These are phyloP conservation scores for Drosophila watanabei DNA, from an alignment of 1,140 invertebrate genomes.

Conservation along the genomic window DNA sequence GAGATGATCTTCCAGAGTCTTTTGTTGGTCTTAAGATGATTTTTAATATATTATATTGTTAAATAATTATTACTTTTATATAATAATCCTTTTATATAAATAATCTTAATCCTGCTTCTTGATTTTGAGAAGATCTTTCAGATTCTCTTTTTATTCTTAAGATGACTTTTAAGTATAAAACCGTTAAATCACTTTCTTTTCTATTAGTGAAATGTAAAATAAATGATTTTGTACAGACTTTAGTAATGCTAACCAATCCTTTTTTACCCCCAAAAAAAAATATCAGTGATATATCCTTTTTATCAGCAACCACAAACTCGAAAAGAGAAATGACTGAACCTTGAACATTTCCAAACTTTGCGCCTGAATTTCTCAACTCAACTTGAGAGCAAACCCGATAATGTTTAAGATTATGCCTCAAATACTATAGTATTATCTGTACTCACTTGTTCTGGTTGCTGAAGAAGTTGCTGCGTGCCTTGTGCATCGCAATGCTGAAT, in stretches of 20 bases:
- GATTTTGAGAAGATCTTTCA: too few species aligned
- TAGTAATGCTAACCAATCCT: not conserved
- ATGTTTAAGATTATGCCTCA: not conserved
- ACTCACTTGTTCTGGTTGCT: conserved; percentile 75
- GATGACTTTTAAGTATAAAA: too few species aligned
- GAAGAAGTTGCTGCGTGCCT: conserved; percentile 52
- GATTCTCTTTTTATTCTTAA: too few species aligned
- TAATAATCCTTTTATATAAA: too few species aligned
- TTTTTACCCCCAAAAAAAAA: not conserved
- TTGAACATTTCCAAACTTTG: not conserved
- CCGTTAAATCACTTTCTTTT: too few species aligned
- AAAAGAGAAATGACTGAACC: not conserved
- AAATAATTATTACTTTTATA: too few species aligned
- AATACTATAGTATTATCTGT: not conserved
- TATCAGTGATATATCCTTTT: not conserved
- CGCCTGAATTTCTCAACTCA: not conserved
- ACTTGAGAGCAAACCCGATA: not conserved
- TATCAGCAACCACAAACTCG: not conserved
- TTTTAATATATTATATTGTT: too few species aligned
- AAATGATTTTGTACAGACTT: not conserved
- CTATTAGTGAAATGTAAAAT: not conserved
- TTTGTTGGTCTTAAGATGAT: too few species aligned
- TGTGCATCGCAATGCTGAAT: conserved; percentile 83
- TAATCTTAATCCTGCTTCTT: too few species aligned
- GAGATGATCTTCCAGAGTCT: too few species aligned